Base-by-base conservation (phyloP, 2,888 invertebrate genomes). In the Macroteleia sp. region DNA sequence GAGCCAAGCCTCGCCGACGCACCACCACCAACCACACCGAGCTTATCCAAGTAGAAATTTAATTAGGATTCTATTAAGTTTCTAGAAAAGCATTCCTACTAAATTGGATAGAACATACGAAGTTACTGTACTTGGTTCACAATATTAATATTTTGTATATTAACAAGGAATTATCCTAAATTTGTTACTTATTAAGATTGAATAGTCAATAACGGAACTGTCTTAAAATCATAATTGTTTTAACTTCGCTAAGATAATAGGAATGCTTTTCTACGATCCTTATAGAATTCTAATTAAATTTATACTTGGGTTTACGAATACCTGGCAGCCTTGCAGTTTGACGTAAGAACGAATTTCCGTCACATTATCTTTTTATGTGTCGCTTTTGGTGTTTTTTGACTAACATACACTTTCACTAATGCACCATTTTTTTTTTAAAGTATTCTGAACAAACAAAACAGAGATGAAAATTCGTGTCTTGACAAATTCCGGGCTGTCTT, bases 1-100 rank as follows among this genome's bases (percentile, higher is more conserved):
- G n/a, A 85, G 85, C 86, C 85, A 82, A 85, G 83, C 85, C 86
- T 83, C 84, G 83, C 82, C 86, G 81, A 86, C 85, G 89, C 89
- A 89, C 89, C 89, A 87, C 86, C 88, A 89, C 87, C 88, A 84
- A 86, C 85, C 52, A 57, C 71, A 62, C 17, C 59, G 59, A 41
- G 50, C 59, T 59, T 19, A 48, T 41, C 61, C 12, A 25, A 54
- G 41, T 59, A 42, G 20, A 61, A 61, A n/a, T 61, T 52, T 44
- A 16, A 52, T 42, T 41, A 10, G 28, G 9, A 4, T 19, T n/a
- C 14, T 56, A 44, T 20, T 52, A 22, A 8, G 4, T 3, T 56
- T 36, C n/a, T 28, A 10, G 8, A 50, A 62, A 30, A n/a, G 4
- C 39, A 28, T 61, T 16, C 28, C 17, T 41, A 41, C 19, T 19